Base-by-base conservation (phyloP, 1,140 invertebrate species). In the Brachionus koreanus region DNA sequence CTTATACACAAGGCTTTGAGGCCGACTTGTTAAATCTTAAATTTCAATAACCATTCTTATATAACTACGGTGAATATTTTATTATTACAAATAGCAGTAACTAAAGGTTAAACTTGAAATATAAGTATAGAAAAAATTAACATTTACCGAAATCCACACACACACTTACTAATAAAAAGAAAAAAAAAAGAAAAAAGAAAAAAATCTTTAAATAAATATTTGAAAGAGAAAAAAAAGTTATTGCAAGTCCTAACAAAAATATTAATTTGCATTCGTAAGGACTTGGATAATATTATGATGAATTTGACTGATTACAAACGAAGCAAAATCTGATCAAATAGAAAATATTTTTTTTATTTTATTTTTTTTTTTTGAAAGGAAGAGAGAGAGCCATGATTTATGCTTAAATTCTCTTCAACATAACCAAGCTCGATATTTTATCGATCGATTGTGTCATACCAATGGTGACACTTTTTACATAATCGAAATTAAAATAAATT, bases 31-130 rank as follows among this genome's bases (percentile, higher is more conserved):
- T 57, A 57, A 69, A 69, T 69, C 65, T 69, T 69, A 69, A 69
- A 69, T 69, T 69, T 69, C 65, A 69, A 69, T 69, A 69, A 69
- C 65, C 65, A 39, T 69, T 69, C 65, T 69, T 69, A 69, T 69
- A 39, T 69, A 69, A 69, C 33, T 39, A 65, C 25, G 63, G 63
- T 65, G 25, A 33, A 65, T 65, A 33, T 65, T 65, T 65, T 69
- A 7, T 43, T 69, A 69, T 69, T 69, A 69, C 65, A 69, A 69
- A 69, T 69, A 69, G 65, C 65, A 69, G 65, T 39, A 37, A 69
- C 35, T 69, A 69, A 69, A 69, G 65, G 65, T 69, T 69, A 69
- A 69, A 69, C 65, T 69, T 69, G 65, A 69, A 69, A 69, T 69
- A 19, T 39, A 69, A 69, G 65, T 69, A 69, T 43, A 69, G 65